Base-by-base conservation (phyloP, 2,888 invertebrate genomes). In the Tinea trinotella region DNA sequence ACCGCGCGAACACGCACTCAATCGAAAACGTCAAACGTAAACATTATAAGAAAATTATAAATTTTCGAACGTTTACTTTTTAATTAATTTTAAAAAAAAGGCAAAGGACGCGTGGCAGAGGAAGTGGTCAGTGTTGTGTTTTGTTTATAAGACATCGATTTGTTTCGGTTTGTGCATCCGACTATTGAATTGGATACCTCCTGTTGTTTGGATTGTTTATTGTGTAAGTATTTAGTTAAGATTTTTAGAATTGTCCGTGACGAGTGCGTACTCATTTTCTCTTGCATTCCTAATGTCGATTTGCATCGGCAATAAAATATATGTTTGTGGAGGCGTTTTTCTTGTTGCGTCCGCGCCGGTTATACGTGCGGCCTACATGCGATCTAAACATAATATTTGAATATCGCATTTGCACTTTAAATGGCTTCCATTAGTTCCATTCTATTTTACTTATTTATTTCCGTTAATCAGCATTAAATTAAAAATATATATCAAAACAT, bases 51-150 rank as follows among this genome's bases (percentile, higher is more conserved):
- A 9, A 13, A 12, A 10, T 9, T 19, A 6, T 46, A 6, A 46
- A 17, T 19, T 46, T 46, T 17, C 46, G 46, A 46, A 46, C 19
- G 17, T 46, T 15, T 19, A 46, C 18, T 46, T 46, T 46, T 19
- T 46, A 19, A 15, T 6, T 40, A 40, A n/a, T n/a, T n/a, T n/a
- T n/a, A n/a, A n/a, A n/a, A n/a, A 40, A 40, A 40, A 30, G 30
- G 30, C 40, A 17, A 40, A 46, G 46, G 46, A 40, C 40, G 15
- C 19, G 46, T 6, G 18, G 4, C 50, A 24, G 20, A 50, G 50
- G 50, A 50, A 71, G 80, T 82, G 78, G 64, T 64, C 70, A 71
- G 80, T 81, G 80, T 64, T 71, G 74, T 78, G 74, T 59, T 64
- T n/a, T 48, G 48, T 64, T 61, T 59, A 62, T 62, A 66, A 64